Base-by-base conservation (phyloP, 2,113 vertebrate species). In the Oxygymnocypris stewartii region DNA sequence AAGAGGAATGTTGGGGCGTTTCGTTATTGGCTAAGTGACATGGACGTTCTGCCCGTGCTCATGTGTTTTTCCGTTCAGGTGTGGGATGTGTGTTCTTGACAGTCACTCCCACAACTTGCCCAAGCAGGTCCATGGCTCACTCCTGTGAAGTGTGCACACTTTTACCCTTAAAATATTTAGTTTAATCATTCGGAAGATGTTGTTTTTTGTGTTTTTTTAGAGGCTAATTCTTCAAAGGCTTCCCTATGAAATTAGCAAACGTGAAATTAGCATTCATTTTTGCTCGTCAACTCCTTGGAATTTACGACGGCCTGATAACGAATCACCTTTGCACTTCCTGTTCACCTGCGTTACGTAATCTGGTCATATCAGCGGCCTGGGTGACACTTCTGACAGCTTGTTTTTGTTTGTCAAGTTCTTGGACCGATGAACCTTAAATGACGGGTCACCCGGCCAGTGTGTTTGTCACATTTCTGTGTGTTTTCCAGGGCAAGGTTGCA, bases 61-160 rank as follows among this genome's bases (percentile, higher is more conserved):
- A 79, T 90, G 91, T 42, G 83, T 71, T 25, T 67, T 42, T 9
- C 20, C 31, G 44, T 23, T 47, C 16, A 47, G 18, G 23, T 61
- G 57, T 81, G 37, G 78, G 31, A 79, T 18, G 57, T 28, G 79
- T 44, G 37, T 44, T 14, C 12, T 6, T 20, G 35, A 16, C 59
- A 63, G 61, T 61, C 69, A 78, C 84, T 87, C 74, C 79, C 73
- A 85, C 78, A 79, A 85, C 88, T 81, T 89, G 86, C 54, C 79
- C 82, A 74, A 83, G 86, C 88, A 89, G 73, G 88, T 81, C 86
- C 49, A 14, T 20, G 51, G 37, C 57, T 74, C 86, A 47, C 81
- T 89, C 78, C 85, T 42, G 49, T 37, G 6, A 73, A 37, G 12
- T 47, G 18, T 4, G 12, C 81, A 37, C 49, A 47, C 28, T 37